These are phyloP conservation scores for Lissocephala sabroskyi DNA, from an alignment of 2,888 invertebrate species.

Conservation along the genomic window DNA sequence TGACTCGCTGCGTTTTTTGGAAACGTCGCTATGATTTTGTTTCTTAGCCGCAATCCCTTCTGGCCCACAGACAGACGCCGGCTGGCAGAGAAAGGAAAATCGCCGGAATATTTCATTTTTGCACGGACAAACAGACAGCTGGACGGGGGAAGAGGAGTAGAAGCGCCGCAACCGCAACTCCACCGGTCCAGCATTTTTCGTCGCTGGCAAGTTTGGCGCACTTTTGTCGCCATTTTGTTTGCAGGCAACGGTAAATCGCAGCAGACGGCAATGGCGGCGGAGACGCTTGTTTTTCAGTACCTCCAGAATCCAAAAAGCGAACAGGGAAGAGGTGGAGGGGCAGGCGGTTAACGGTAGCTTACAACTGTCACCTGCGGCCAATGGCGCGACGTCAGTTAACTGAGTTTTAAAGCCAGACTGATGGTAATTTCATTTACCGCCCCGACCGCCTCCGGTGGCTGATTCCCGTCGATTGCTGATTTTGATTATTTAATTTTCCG, in stretches of 20 bases:
- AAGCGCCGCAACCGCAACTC: slow-evolving; percentile 31
- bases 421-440: slow-evolving; percentile 57
- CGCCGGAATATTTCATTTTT: slow-evolving; percentile 39
- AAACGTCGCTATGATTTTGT: slow-evolving; percentile 22
- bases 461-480: slow-evolving; percentile 33
- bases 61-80: too few species aligned
- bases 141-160: too few species aligned
- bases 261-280: not conserved
- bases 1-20: slow-evolving; percentile 20
- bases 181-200: slow-evolving; percentile 43
- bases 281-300: not conserved
- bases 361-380: not conserved
- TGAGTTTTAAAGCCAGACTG: slow-evolving; percentile 53
- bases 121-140: not conserved
- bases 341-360: slow-evolving; percentile 1
- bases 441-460: not conserved
- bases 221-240: slow-evolving; percentile 48
- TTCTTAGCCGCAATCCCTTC: slow-evolving; percentile 6
- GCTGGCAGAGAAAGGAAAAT: slow-evolving; percentile 23
- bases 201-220: slow-evolving; percentile 38
- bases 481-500: slow-evolving; percentile 50
- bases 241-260: slow-evolving; percentile 27
- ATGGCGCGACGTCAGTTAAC: too few species aligned
- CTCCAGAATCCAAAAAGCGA: too few species aligned
- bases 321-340: too few species aligned